phyloP scores from a whole-genome alignment of 2,113 vertebrate genomes.

The Chelonoidis abingdonii region DNA sequence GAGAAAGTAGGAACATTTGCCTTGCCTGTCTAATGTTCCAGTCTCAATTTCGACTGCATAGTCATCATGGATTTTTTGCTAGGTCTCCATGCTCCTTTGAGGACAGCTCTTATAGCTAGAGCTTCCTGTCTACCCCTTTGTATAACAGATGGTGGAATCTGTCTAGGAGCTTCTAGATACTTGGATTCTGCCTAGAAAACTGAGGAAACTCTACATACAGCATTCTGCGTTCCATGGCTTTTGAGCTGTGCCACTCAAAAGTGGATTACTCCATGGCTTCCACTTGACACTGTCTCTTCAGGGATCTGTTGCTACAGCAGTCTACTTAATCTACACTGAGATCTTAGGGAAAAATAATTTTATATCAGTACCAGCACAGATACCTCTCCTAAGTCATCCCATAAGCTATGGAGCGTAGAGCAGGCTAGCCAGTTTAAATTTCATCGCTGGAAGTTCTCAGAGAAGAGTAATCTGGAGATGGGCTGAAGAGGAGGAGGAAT shows the following conservation, averaged over 20 bases:
- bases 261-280: not conserved
- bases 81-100: not conserved
- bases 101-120: not conserved
- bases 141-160: not conserved
- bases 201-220: not conserved
- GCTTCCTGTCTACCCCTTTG: not conserved
- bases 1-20: accelerated
- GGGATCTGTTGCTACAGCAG: not conserved
- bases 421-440: not conserved
- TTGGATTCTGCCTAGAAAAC: not conserved
- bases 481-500: not conserved
- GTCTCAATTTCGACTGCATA: not conserved
- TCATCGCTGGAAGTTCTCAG: not conserved
- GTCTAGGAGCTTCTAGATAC: not conserved
- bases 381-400: not conserved
- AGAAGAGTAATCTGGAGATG: not conserved
- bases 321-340: not conserved
- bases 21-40: not conserved
- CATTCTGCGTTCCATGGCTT: not conserved
- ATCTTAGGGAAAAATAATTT: not conserved
- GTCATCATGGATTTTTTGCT: not conserved
- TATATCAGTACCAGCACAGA: not conserved
- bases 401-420: not conserved
- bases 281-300: not conserved
- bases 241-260: not conserved